Evolutionary conservation across 2,797 vertebrate species (phyloP).

Genomic region (Coreius guichenoti): DNA sequence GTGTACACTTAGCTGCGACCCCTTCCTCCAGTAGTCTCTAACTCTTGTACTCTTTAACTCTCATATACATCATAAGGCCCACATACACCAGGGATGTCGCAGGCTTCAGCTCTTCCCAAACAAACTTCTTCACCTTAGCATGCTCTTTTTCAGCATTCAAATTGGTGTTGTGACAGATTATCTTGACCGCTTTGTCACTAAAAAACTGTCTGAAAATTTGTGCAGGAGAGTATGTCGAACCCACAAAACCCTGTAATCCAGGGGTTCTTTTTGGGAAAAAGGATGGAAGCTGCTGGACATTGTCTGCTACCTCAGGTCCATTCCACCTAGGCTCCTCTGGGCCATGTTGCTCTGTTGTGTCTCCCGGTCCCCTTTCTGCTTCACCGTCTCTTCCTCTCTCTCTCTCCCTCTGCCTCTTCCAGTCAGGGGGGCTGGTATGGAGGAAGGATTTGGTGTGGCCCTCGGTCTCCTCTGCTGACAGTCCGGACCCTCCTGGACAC

Average conservation of each 20-base stretch:
- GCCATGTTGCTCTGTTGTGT: not conserved
- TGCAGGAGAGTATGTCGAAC: slow-evolving; percentile 41
- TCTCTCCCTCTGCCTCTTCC: no score
- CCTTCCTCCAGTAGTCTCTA: slow-evolving; percentile 15
- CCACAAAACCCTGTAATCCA: slow-evolving; percentile 12
- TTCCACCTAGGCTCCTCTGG: not conserved
- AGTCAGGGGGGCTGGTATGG: no score
- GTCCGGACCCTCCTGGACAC: no score
- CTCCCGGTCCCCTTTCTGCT: not conserved
- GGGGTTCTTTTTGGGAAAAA: not conserved
- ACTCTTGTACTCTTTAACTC: no score
- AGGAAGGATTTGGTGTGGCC: no score
- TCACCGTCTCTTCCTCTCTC: not conserved
- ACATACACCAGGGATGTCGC: not conserved
- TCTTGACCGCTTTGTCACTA: not conserved
- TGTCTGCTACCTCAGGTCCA: not conserved
- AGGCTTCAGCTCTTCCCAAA: not conserved
- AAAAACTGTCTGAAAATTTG: not conserved
- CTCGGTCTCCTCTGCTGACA: no score
- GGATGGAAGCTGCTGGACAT: not conserved
- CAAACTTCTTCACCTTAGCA: not conserved
- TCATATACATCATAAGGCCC: no score
- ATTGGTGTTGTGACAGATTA: slow-evolving; percentile 2
- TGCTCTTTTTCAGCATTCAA: not conserved
- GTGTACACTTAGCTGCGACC: not conserved